Evolutionary conservation across 2,113 vertebrate species (phyloP).

Genomic region (Gnathonemus longibarbis): DNA sequence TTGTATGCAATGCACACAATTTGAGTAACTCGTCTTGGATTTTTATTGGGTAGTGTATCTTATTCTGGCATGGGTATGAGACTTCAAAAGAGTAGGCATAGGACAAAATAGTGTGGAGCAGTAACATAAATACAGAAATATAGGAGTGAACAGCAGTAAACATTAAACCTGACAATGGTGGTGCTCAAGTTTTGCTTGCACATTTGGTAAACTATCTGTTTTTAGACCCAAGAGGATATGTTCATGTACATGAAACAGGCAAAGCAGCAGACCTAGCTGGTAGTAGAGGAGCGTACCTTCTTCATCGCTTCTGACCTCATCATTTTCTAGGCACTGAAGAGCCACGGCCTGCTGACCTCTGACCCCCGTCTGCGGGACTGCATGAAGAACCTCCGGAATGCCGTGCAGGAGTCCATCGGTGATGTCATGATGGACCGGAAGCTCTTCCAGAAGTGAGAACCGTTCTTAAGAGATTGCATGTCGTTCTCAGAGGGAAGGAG

Average conservation of each 20-base stretch:
- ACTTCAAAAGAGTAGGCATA: background rate
- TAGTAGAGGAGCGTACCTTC: too few relatives aligned
- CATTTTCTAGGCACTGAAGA: conserved; percentile 61
- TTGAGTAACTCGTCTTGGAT: background rate
- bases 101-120: background rate
- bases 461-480: conserved; percentile 9
- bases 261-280: background rate
- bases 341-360: conserved; percentile 68
- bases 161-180: background rate
- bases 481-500: conserved; percentile 22
- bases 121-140: background rate
- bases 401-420: conserved; percentile 54
- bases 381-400: conserved; percentile 60
- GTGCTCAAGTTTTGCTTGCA: background rate
- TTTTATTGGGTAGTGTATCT: background rate
- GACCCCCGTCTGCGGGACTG: conserved; percentile 73
- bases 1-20: background rate
- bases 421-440: conserved; percentile 71
- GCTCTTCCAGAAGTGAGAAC: conserved; percentile 70
- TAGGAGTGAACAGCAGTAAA: background rate
- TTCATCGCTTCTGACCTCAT: background rate
- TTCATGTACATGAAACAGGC: background rate
- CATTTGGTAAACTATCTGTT: background rate
- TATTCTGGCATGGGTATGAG: background rate
- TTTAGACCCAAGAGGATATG: background rate